Base-by-base conservation (phyloP, 2,888 invertebrate genomes). In the Helleia helle region DNA sequence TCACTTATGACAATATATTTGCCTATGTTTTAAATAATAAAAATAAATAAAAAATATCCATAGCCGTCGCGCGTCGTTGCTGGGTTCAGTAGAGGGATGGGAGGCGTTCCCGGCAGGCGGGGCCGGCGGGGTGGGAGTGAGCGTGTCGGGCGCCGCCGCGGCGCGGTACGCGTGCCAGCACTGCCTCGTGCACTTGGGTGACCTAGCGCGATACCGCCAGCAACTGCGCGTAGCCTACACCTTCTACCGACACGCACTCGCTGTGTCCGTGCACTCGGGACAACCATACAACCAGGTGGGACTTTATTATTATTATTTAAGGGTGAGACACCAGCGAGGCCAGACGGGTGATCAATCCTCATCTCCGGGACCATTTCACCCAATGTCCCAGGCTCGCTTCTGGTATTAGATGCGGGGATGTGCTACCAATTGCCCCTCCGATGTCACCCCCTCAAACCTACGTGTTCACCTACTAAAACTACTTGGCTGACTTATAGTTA, bases 131-230 rank as follows among this genome's bases (percentile, higher is more conserved):
- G 49, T 47, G 0, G 44, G 36, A 41, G 14, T 54, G 41, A 18
- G 50, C 43, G 13, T 52, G 51, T 9, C 59, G 50, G 37, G 59
- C 7, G 49, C 51, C 2, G 52, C 52, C 2, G 93, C 93, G 6
- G 93, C 93, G 63, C 87, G 93, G 44, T 95, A 95, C 74, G 91
- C 94, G 56, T 93, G 93, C 66, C 95, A 95, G 65, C 93, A 95
- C 72, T 95, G 95, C 69, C 87, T 95, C 43, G 93, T 95, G 41
- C 96, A 95, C 68, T 87, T 95, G 42, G 96, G 96, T 0, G 95
- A 95, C 64, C 87, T 95, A 53, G 93, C 95, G 14, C 88, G 95
- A 5, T 96, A 96, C 64, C 84, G 93, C 47, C 92, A 92, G 58
- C 92, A 93, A 69, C 88, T 91, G 49, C 88, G 90, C 36, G 92